Evolutionary conservation across 2,797 vertebrate genomes (phyloP), one percentile per base, ranked within the genome.

Genomic region (Phoxinus dragarum): DNA sequence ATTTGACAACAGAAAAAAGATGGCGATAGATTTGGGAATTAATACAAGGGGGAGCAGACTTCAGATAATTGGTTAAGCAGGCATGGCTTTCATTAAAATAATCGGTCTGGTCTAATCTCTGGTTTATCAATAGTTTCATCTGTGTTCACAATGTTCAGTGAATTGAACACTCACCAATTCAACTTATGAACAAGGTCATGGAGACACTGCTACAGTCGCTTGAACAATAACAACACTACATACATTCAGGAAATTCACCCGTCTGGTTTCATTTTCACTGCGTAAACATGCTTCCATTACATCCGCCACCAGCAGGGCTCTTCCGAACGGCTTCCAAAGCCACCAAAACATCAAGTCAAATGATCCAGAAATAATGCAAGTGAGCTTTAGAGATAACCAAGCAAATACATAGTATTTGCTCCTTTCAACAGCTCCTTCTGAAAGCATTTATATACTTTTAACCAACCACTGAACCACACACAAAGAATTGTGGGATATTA

Each of bases 351-450:
- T 68, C 42, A 52, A 36, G 21, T 80, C 31, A 68, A 80, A 80
- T 67, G 31, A 52, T 68, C 78, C 64, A 80, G 64, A 68, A 68
- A 21, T 52, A 80, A 80, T 68, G 31, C 64, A 16, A 68, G 78
- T 68, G 61, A 80, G 42, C 31, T 68, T 68, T 36, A 36, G 31
- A 36, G 64, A 80, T 47, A 68, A 34, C 6, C 6, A 10, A 66
- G 56, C 77, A 79, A 40, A 64, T 61, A 42, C 56, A 78, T 61
- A 59, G 59, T 49, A 80, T 80, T 80, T 49, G 36, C 40, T 31
- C 17, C n/a, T 66, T 47, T 80, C 27, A 47, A 64, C n/a, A 47
- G 42, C 27, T 47, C 27, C 78, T 23, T 80, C 27, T 34, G 27
- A 80, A 66, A 21, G 42, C 19, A 49, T 34, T 49, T 36, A 31